phyloP scores from a whole-genome alignment of 2,888 invertebrate genomes.

The Mythimna vitellina region DNA sequence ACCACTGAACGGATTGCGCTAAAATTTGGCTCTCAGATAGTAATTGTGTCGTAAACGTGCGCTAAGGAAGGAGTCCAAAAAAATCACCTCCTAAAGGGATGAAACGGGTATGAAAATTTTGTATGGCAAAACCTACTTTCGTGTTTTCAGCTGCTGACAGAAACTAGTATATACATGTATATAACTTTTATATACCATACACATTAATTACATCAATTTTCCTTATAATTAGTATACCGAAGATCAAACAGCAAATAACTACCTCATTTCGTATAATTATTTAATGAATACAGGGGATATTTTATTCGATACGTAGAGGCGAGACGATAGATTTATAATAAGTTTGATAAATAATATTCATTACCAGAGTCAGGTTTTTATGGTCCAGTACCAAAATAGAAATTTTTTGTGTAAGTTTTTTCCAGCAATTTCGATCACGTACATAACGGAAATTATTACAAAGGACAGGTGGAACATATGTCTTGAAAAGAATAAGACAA shows the following conservation, averaged over 20 bases:
- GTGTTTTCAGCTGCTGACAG: too few relatives aligned
- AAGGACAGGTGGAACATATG: too few relatives aligned
- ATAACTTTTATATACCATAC: neutral
- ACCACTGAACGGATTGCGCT: too few relatives aligned
- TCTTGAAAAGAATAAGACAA: too few relatives aligned
- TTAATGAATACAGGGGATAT: slow-evolving; percentile 40
- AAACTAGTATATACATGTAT: too few relatives aligned
- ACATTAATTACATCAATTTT: slow-evolving; percentile 1
- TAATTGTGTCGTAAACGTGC: too few relatives aligned
- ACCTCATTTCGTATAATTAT: slow-evolving; percentile 31
- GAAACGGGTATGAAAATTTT: too few relatives aligned
- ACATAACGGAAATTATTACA: neutral
- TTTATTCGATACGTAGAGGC: slow-evolving; percentile 12
- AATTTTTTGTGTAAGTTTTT: neutral
- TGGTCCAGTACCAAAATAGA: neutral
- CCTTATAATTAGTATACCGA: neutral
- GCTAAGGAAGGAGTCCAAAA: too few relatives aligned
- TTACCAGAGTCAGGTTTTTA: slow-evolving; percentile 6
- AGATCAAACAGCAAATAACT: slow-evolving; percentile 35
- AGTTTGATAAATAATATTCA: slow-evolving; percentile 38
- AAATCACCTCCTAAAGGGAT: too few relatives aligned
- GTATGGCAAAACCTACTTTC: too few relatives aligned
- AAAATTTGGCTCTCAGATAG: too few relatives aligned
- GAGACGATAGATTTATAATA: slow-evolving; percentile 33
- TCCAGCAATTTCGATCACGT: neutral